Evolutionary conservation across 2,888 invertebrate genomes (phyloP).

Genomic region (Maniola hyperantus): DNA sequence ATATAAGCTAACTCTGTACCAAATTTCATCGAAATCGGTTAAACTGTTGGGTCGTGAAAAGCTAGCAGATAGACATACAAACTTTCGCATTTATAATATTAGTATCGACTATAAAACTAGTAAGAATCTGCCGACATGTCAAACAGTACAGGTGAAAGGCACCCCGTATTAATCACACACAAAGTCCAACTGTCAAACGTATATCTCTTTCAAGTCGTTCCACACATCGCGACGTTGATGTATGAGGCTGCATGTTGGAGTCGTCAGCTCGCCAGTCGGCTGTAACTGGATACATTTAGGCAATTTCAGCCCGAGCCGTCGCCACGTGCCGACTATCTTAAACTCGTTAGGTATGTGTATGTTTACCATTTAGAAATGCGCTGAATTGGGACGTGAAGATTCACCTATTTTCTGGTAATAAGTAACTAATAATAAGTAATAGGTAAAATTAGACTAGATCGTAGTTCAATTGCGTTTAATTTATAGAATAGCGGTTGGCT

Average conservation of each 20-base stretch:
- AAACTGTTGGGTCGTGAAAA: too few relatives aligned
- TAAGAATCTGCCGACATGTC: neutral
- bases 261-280: conserved; percentile 42
- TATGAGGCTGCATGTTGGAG: conserved; percentile 51
- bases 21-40: too few relatives aligned
- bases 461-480: too few relatives aligned
- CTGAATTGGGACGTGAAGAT: neutral
- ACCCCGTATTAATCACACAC: conserved; percentile 41
- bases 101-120: neutral
- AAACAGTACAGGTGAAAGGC: conserved; percentile 30
- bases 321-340: conserved; percentile 72
- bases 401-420: too few relatives aligned
- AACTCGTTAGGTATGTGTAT: conserved; percentile 69
- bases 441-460: too few relatives aligned
- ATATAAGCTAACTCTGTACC: too few relatives aligned
- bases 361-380: neutral
- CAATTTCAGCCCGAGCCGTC: conserved; percentile 59
- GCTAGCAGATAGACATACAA: too few relatives aligned
- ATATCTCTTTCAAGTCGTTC: conserved; percentile 65
- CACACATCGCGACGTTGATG: conserved; percentile 71
- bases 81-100: too few relatives aligned
- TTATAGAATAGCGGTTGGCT: too few relatives aligned
- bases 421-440: too few relatives aligned
- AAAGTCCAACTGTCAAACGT: conserved; percentile 60
- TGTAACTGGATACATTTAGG: conserved; percentile 61